Percentiles rank a stretch among this genome's conserved stretches.
Conservation (phyloP, 2,113 vertebrate genomes). For the Neolamprologus sp. region DNA sequence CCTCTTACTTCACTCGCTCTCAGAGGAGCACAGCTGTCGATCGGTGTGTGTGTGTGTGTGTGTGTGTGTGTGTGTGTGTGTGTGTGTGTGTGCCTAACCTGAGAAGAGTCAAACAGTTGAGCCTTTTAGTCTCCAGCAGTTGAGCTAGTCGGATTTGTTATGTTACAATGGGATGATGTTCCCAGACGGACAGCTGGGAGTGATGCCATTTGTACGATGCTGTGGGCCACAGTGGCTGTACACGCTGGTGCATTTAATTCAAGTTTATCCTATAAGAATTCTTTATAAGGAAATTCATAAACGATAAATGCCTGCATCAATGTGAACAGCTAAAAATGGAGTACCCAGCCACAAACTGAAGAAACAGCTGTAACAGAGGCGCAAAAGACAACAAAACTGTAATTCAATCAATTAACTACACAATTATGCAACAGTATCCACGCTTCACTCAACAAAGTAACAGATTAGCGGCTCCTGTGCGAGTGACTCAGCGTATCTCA, state of each 20-base stretch:
- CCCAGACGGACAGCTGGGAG: neutral
- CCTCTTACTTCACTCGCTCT: constrained; percentile 15
- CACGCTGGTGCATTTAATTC: neutral
- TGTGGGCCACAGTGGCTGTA: neutral
- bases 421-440: neutral
- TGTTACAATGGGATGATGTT: neutral
- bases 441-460: neutral
- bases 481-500: neutral
- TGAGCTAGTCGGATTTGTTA: neutral
- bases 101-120: neutral
- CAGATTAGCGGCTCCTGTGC: neutral
- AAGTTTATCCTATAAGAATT: neutral
- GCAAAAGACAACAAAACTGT: neutral
- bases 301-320: neutral
- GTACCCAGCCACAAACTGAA: neutral
- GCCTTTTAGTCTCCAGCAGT: neutral
- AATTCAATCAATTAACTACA: neutral
- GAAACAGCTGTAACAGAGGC: neutral
- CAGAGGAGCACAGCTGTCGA: neutral
- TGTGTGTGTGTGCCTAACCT: neutral
- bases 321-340: neutral
- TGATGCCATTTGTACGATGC: neutral
- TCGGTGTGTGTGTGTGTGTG: neutral
- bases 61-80: neutral
- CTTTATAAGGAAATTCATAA: neutral